Evolutionary conservation across 2,888 invertebrate genomes (phyloP).

Genomic region (Ernsta delagoae): DNA sequence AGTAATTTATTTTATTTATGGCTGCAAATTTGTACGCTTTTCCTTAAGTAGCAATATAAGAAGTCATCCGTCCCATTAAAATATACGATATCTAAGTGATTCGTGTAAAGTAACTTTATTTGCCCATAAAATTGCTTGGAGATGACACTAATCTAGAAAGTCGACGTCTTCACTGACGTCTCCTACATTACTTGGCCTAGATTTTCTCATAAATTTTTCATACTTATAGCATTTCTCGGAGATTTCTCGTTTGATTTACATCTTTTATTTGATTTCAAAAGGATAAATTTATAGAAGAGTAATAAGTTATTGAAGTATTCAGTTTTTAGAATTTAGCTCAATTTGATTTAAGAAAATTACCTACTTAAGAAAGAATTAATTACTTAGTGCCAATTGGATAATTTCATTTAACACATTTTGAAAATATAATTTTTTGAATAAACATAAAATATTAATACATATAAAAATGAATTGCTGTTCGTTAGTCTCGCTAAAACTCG

Average conservation of each 20-base stretch:
- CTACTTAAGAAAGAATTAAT: no score
- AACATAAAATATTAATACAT: no score
- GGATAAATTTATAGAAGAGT: not conserved
- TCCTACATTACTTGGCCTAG: conserved; percentile 12
- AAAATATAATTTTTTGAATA: no score
- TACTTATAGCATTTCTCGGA: not conserved
- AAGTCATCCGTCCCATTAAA: not conserved
- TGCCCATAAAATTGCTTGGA: conserved; percentile 17
- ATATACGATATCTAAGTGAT: not conserved
- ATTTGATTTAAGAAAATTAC: no score
- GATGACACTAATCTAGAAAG: conserved; percentile 21
- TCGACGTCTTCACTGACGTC: conserved; percentile 11
- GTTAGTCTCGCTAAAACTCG: no score
- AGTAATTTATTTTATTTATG: not conserved
- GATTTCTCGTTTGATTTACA: not conserved
- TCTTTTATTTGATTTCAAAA: not conserved
- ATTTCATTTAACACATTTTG: no score
- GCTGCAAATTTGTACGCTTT: not conserved
- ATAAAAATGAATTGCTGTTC: no score
- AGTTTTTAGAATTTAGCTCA: no score
- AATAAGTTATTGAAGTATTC: no score
- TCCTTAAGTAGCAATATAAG: not conserved
- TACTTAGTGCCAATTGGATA: no score
- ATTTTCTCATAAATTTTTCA: conserved; percentile 3
- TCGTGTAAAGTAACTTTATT: conserved; percentile 10